Base-by-base conservation (phyloP, 1,140 invertebrate species). In the Rhagoletis pomonella region DNA sequence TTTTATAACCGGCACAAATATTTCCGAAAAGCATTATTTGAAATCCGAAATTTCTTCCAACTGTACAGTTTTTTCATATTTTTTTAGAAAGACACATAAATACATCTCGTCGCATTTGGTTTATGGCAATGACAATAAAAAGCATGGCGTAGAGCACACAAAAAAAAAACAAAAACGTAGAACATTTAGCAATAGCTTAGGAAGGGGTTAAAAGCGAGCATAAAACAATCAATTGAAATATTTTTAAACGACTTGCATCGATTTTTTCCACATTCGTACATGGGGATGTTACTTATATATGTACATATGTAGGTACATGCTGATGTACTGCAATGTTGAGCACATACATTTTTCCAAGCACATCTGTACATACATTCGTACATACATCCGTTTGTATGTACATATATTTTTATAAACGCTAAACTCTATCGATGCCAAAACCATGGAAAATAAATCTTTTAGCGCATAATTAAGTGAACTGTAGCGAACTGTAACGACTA, bases 401-500 rank as follows among this genome's bases (percentile, higher is more conserved):
- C 2, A 10, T 10, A n/a, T 81, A n/a, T 81, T 55, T 44, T 55
- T 50, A 4, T 77, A 4, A 55, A 44, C 64, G 73, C 73, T 55
- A 10, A 81, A 81, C 44, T 81, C 10, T 81, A 29, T 81, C 47
- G 73, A 81, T 81, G 47, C 14, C 17, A 55, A 81, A 81, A 81
- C 42, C 73, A 81, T 50, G 19, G 47, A 81, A 81, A 81, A 81
- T 81, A 81, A 81, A 81, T 81, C 73, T 81, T 55, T 81, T 19
- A 42, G 44, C 44, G 47, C 47, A 44, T 81, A 81, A 81, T 81
- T 81, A 81, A 55, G 73, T 81, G 73, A 50, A 81, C 73, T 81
- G 73, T 55, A 81, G 73, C 73, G n/a, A 19, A 19, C 47, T 55
- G 44, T 42, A 81, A 55, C 47, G 47, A 81, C 44, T 55, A 55